These are phyloP conservation scores for Aptenodytes forsteri DNA, from an alignment of 2,113 vertebrate species.

Conservation along the genomic window DNA sequence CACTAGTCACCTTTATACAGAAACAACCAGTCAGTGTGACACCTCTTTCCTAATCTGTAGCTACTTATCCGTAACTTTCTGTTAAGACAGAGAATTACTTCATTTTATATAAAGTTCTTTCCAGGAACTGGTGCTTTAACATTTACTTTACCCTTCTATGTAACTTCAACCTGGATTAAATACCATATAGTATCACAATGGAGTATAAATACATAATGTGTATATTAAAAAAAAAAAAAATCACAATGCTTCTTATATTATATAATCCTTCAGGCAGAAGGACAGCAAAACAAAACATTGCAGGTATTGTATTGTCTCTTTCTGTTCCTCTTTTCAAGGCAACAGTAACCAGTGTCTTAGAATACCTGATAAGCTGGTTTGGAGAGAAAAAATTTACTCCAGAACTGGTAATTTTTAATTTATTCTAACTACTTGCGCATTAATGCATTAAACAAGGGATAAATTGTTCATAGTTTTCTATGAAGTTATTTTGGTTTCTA, in stretches of 20 bases:
- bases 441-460: not conserved
- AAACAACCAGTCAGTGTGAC: not conserved
- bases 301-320: not conserved
- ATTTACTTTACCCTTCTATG: not conserved
- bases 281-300: not conserved
- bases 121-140: not conserved
- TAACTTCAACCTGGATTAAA: not conserved
- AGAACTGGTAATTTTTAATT: constrained; percentile 86
- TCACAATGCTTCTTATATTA: not conserved
- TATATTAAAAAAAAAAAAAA: not conserved
- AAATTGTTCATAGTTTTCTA: not conserved
- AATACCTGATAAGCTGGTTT: constrained; percentile 92
- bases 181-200: not conserved
- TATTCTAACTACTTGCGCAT: constrained; percentile 29
- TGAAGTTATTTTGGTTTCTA: not conserved
- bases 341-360: constrained; percentile 87
- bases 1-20: not conserved
- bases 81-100: not conserved
- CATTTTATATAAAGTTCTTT: not conserved
- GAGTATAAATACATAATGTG: not conserved
- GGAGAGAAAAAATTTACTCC: constrained; percentile 88
- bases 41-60: not conserved
- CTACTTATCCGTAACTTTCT: not conserved
- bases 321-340: constrained; percentile 74
- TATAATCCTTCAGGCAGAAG: not conserved